Conservation (phyloP, 2,113 vertebrate species). For the Marmota monax region DNA sequence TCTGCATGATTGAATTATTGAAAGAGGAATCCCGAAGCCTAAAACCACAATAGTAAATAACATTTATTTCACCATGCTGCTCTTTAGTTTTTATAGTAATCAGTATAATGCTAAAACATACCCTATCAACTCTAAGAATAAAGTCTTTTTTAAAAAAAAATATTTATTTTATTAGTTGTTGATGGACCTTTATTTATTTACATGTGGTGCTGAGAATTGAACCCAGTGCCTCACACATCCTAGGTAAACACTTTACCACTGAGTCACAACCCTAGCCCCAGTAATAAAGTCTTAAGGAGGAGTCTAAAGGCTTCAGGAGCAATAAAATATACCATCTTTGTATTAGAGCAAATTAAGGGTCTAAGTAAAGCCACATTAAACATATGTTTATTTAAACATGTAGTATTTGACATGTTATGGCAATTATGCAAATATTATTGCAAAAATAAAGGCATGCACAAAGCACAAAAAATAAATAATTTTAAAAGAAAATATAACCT, state of each 20-base stretch:
- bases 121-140: neutral
- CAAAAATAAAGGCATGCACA: neutral
- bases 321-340: neutral
- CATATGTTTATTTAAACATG: neutral
- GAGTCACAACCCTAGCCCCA: no score
- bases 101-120: neutral
- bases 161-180: no score
- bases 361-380: neutral
- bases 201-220: no score
- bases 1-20: no score
- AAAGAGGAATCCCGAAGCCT: no score
- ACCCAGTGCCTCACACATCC: no score
- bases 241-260: no score
- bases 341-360: neutral
- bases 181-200: no score
- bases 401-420: neutral
- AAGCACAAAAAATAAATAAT: slow-evolving; percentile 22
- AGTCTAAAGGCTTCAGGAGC: neutral
- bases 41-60: no score
- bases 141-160: neutral
- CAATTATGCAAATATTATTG: neutral
- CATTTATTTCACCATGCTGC: no score
- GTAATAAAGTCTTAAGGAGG: neutral
- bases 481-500: neutral
- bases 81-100: no score